Base-by-base conservation (phyloP, 1,140 invertebrate species). In the Agrilus planipennis region DNA sequence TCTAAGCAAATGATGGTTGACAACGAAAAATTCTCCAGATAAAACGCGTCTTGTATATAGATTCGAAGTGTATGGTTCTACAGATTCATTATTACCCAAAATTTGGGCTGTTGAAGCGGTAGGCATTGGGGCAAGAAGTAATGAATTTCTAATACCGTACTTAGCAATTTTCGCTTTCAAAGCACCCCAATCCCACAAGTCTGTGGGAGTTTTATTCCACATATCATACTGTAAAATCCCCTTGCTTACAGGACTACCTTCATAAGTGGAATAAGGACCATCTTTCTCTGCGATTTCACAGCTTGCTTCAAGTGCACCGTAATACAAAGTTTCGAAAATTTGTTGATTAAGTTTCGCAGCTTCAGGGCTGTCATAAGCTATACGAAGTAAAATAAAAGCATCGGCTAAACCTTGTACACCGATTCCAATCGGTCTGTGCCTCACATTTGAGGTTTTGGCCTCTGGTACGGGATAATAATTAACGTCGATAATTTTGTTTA, bases 41-140 rank as follows among this genome's bases (percentile, higher is more conserved):
- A 97, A 67, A 1, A 99, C 94, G 34, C 95, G 71, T 47, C 95
- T 70, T 16, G 82, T 81, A 57, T 99, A 99, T 48, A 99, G 89
- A 58, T 99, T 99, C 12, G 85, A 94, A 0, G 93, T 99, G 59
- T 96, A 99, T 0, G 95, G 89, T 65, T 99, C 96, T 57, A 98
- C 89, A 0, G 90, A 90, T 65, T 99, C 94, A 64, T 99, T 99
- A 55, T 99, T 99, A 10, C 95, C 96, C 20, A 99, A 72, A 57
- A 99, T 99, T 68, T 99, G 95, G 4, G 96, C 94, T 1, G 96
- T 99, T 1, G 93, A 97, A 10, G 95, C 94, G 10, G 95, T 99
- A 2, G 95, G 96, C 95, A 99, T 99, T 1, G 94, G 93, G 0
- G 96, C 93, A 32, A 99, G 50, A 2, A 99, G 67, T 6, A 99